Evolutionary conservation across 2,797 vertebrate species (phyloP).

Genomic region (Petrocephalus sullivani): DNA sequence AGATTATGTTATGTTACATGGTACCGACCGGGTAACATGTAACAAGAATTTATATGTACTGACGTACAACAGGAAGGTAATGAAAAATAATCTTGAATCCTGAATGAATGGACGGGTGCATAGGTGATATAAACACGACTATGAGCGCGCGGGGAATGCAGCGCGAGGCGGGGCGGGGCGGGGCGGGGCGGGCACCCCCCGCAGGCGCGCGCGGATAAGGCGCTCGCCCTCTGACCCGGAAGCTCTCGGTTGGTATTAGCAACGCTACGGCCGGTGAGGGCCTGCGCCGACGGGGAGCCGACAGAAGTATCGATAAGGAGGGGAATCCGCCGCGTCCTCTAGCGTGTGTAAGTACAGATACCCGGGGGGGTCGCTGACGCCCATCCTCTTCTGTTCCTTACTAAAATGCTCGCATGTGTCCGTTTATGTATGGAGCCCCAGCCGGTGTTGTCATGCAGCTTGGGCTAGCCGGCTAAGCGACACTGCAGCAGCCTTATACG

Average conservation of each 20-base stretch:
- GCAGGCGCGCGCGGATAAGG: neutral
- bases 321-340: conserved; percentile 33
- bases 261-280: conserved; percentile 55
- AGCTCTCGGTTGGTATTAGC: conserved; percentile 68
- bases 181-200: no score
- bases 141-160: neutral
- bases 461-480: neutral
- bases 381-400: neutral
- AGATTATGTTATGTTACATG: neutral
- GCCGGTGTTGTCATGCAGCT: neutral
- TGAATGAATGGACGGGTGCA: neutral
- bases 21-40: no score
- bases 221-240: conserved; percentile 51
- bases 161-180: neutral
- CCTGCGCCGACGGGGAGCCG: conserved; percentile 39
- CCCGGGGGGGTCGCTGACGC: neutral
- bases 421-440: neutral
- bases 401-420: neutral
- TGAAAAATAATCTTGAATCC: neutral
- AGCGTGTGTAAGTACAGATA: neutral
- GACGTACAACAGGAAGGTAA: neutral
- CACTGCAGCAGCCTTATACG: neutral
- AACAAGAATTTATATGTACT: neutral
- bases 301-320: conserved; percentile 40
- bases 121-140: neutral